Evolutionary conservation across 1,140 invertebrate genomes (phyloP).

Genomic region (Aplysia californica): DNA sequence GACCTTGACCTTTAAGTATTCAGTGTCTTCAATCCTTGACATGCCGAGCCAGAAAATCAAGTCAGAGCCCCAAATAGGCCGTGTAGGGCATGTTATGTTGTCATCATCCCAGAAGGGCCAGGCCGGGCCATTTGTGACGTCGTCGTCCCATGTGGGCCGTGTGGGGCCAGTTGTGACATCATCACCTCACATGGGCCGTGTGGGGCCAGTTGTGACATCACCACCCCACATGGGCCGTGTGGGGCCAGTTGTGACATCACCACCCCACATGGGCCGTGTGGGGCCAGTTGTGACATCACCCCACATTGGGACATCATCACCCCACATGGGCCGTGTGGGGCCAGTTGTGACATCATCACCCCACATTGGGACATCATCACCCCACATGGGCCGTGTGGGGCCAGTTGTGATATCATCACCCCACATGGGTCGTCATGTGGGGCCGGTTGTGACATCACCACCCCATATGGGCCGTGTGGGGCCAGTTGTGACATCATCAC

Average conservation of each 20-base stretch:
- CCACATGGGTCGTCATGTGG: neutral
- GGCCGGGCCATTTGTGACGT: neutral
- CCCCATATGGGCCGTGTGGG: neutral
- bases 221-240: neutral
- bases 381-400: neutral
- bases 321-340: neutral
- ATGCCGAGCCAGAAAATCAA: conserved; percentile 10
- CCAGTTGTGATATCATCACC: neutral
- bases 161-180: neutral
- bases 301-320: neutral
- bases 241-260: too few relatives aligned
- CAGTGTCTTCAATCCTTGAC: conserved; percentile 22
- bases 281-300: too few relatives aligned
- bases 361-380: neutral
- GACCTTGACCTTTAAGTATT: conserved; percentile 15
- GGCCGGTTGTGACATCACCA: neutral
- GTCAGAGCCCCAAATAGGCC: neutral
- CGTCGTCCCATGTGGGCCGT: neutral
- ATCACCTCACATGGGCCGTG: neutral
- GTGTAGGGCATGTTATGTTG: neutral
- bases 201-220: neutral
- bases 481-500: too few relatives aligned
- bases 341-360: neutral
- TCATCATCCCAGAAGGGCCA: neutral
- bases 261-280: too few relatives aligned